A percentile compares a stretch with the other conserved stretches of the same genome.
phyloP scores from a whole-genome alignment of 1,140 invertebrate genomes.

The Helicoverpa zea region DNA sequence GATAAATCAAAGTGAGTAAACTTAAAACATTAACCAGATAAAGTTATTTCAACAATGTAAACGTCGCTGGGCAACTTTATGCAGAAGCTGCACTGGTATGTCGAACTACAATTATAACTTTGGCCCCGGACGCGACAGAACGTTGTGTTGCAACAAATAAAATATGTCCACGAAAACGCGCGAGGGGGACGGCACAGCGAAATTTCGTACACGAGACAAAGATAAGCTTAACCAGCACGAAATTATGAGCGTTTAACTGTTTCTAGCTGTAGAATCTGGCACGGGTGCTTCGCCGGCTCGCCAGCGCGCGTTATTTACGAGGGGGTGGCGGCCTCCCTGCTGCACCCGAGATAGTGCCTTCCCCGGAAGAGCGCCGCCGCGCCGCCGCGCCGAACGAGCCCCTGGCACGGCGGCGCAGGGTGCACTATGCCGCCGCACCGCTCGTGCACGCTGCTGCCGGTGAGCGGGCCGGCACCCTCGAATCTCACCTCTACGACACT shows the following conservation, averaged over 20 bases:
- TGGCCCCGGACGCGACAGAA: conserved; percentile 77
- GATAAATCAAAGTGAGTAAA: conserved; percentile 63
- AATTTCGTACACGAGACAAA: conserved; percentile 86
- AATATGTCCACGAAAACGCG: conserved; percentile 82
- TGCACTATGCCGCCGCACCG: conserved; percentile 58
- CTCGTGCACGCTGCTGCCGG: conserved; percentile 78
- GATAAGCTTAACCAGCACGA: conserved; percentile 86
- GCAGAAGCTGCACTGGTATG: conserved; percentile 82
- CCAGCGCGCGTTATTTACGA: conserved; percentile 86
- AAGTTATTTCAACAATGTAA: conserved; percentile 83
- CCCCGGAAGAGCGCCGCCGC: conserved; percentile 80
- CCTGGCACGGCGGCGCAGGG: conserved; percentile 62
- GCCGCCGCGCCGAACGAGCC: conserved; percentile 65
- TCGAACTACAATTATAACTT: conserved; percentile 86
- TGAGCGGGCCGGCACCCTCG: conserved; percentile 64
- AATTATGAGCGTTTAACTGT: conserved; percentile 87
- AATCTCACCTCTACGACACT: conserved; percentile 75
- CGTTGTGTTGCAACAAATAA: conserved; percentile 82
- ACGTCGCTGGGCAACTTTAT: conserved; percentile 78
- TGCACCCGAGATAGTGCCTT: conserved; percentile 83
- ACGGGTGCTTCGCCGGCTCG: conserved; percentile 85
- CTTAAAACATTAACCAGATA: conserved; percentile 78
- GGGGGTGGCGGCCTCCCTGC: conserved; percentile 74
- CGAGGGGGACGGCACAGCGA: conserved; percentile 78
- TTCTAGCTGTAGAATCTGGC: conserved; percentile 87